phyloP scores from a whole-genome alignment of 2,113 vertebrate species.

The Cyprinodon brontotheroides region DNA sequence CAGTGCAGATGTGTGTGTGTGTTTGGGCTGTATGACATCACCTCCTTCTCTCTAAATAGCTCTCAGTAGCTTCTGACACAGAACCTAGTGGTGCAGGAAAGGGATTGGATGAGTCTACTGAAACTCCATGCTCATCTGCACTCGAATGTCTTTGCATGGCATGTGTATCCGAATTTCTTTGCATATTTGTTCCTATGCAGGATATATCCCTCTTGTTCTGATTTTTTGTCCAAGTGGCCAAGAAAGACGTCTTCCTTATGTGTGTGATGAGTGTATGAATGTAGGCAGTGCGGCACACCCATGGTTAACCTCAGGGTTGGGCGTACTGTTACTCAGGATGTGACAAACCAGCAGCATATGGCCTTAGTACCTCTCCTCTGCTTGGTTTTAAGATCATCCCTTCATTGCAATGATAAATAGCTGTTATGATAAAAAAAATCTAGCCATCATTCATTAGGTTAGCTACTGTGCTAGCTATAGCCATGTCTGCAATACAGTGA shows the following conservation, averaged over 20 bases:
- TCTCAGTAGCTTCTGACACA: constrained; percentile 61
- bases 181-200: constrained; percentile 7
- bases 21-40: constrained; percentile 65
- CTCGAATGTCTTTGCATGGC: constrained; percentile 13
- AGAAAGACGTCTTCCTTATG: neutral
- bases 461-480: constrained; percentile 26
- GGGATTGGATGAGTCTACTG: constrained; percentile 28
- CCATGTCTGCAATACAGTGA: constrained; percentile 45
- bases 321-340: constrained; percentile 61
- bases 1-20: constrained; percentile 49
- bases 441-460: constrained; percentile 7
- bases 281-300: constrained; percentile 67
- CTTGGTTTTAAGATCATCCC: constrained; percentile 43
- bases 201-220: constrained; percentile 3
- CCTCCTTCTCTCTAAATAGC: constrained; percentile 67
- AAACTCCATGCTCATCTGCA: neutral
- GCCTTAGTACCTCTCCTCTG: constrained; percentile 40
- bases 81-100: constrained; percentile 47
- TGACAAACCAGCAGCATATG: constrained; percentile 68
- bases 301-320: constrained; percentile 76
- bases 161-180: neutral
- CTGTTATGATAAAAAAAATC: constrained; percentile 19
- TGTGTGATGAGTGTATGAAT: constrained; percentile 21
- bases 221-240: neutral
- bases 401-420: constrained; percentile 28